Percentiles rank a stretch among this genome's conserved stretches.
Conservation (phyloP, 2,797 vertebrate species). For the Sebastes dallii region DNA sequence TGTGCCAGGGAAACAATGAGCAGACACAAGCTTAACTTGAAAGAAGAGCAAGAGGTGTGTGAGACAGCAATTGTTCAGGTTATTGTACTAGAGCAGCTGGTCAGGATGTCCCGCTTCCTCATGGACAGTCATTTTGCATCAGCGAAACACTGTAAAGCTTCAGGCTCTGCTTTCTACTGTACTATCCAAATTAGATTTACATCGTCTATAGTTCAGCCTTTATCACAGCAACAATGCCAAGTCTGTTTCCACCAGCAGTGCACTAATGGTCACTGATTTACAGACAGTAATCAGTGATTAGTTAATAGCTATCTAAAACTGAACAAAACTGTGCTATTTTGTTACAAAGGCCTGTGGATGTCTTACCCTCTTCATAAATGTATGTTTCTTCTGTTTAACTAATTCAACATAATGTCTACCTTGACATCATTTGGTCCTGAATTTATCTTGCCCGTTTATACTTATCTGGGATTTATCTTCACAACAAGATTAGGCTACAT, state of each 20-base stretch:
- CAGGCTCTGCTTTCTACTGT: not conserved
- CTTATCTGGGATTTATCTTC: not conserved
- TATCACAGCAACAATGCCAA: constrained; percentile 12
- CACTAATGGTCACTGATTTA: constrained; percentile 55
- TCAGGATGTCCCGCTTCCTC: constrained; percentile 16
- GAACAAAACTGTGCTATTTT: not conserved
- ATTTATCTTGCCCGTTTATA: not conserved
- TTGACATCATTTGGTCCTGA: not conserved
- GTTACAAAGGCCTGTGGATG: not conserved
- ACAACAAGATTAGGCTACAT: not conserved
- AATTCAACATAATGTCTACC: not conserved
- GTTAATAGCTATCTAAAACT: not conserved
- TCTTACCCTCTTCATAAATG: not conserved
- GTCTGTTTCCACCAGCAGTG: constrained; percentile 6
- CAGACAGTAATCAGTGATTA: constrained; percentile 32
- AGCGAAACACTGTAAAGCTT: not conserved
- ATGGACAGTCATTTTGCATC: constrained; percentile 47
- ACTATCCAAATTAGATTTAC: constrained; percentile 28
- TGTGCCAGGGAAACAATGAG: constrained; percentile 3
- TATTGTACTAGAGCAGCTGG: not conserved
- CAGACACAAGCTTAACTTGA: not conserved
- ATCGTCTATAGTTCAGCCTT: not conserved
- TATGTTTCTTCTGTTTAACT: not conserved
- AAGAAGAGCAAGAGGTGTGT: not conserved
- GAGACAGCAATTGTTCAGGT: not conserved